phyloP scores from a whole-genome alignment of 2,888 invertebrate species.

The Callinectes sapidus region DNA sequence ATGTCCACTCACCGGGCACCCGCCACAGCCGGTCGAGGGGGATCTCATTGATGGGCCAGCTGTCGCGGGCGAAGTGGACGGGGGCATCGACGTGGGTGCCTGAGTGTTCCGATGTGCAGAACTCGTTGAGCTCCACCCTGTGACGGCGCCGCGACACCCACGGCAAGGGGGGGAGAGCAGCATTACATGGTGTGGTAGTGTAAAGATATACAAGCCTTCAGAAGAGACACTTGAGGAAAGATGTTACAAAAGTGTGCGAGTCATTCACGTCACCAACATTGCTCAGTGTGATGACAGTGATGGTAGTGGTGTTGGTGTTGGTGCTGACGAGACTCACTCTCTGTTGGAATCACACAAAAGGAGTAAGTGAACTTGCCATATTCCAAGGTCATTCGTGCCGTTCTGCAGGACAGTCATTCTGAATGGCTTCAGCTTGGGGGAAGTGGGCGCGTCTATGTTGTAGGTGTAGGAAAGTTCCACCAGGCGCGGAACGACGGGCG shows the following conservation, averaged over 20 bases:
- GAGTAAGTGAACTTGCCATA: conserved; percentile 62
- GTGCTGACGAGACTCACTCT: background rate
- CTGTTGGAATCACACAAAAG: background rate
- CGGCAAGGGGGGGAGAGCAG: background rate
- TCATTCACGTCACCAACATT: background rate
- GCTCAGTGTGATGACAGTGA: background rate
- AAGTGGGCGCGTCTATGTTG: conserved; percentile 63
- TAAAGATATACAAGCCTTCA: background rate
- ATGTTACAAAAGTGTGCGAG: background rate
- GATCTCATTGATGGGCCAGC: conserved; percentile 59
- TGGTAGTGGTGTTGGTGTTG: background rate
- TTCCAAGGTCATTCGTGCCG: conserved; percentile 63
- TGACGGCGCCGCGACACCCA: background rate
- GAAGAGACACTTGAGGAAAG: background rate
- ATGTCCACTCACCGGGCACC: conserved; percentile 58
- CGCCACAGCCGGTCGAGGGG: conserved; percentile 66
- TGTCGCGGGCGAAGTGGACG: conserved; percentile 55
- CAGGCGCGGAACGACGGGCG: conserved; percentile 40
- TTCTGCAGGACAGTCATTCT: conserved; percentile 55
- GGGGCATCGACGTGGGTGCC: conserved; percentile 72
- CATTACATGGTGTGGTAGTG: background rate
- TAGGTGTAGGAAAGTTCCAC: conserved; percentile 71
- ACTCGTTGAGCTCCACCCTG: conserved; percentile 69
- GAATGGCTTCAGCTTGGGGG: conserved; percentile 53
- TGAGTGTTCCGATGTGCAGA: conserved; percentile 70